Conservation (phyloP, 2,888 invertebrate species). For the Mamestra brassicae region DNA sequence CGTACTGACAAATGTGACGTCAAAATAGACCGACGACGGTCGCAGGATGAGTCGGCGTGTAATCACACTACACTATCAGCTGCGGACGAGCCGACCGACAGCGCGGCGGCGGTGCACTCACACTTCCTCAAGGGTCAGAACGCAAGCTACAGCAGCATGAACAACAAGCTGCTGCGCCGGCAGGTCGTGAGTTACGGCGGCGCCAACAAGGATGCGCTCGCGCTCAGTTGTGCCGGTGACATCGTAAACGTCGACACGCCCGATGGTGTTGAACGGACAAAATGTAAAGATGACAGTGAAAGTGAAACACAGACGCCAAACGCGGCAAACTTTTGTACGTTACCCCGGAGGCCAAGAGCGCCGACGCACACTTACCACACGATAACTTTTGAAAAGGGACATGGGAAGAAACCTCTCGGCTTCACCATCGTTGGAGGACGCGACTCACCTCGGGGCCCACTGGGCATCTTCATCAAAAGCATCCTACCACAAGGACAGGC, state of each 20-base stretch:
- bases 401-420: slow-evolving; percentile 96
- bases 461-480: slow-evolving; percentile 97
- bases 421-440: slow-evolving; percentile 97
- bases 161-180: slow-evolving; percentile 90
- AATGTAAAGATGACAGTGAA: slow-evolving; percentile 82
- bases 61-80: slow-evolving; percentile 88
- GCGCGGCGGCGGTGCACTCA: slow-evolving; percentile 85
- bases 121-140: slow-evolving; percentile 92
- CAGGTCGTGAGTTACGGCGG: slow-evolving; percentile 91
- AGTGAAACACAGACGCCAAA: slow-evolving; percentile 85
- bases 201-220: slow-evolving; percentile 84
- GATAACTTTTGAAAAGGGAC: slow-evolving; percentile 94
- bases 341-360: slow-evolving; percentile 93
- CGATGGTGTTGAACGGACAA: slow-evolving; percentile 79
- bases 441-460: slow-evolving; percentile 95
- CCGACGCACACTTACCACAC: slow-evolving; percentile 93
- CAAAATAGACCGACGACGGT: slow-evolving; percentile 93
- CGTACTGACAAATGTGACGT: slow-evolving; percentile 89
- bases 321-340: slow-evolving; percentile 93
- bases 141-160: slow-evolving; percentile 91
- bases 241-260: slow-evolving; percentile 85
- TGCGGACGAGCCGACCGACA: slow-evolving; percentile 84
- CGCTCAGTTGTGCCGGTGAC: slow-evolving; percentile 85
- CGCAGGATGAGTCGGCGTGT: slow-evolving; percentile 90
- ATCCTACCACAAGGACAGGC: slow-evolving; percentile 96